Percentiles rank a stretch among this genome's conserved stretches.
Conservation (phyloP, 2,113 vertebrate genomes). For the Melanocharis versteri region DNA sequence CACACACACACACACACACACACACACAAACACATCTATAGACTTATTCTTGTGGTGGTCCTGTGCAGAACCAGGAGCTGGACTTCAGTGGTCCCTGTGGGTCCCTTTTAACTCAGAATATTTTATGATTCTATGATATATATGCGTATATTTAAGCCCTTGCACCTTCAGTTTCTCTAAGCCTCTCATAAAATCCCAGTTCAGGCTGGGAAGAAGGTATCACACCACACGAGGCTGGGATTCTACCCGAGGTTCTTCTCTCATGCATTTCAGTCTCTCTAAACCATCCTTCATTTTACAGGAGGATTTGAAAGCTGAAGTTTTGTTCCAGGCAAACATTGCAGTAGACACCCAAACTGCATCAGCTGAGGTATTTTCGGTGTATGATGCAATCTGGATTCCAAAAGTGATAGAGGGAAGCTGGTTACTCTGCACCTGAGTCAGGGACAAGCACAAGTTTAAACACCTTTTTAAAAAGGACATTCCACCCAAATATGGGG, state of each 20-base stretch:
- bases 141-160: background rate
- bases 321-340: background rate
- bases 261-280: background rate
- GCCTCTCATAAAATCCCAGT: background rate
- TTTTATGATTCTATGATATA: background rate
- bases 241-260: background rate
- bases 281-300: background rate
- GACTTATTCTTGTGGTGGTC: background rate
- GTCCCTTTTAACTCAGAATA: background rate
- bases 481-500: background rate
- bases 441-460: background rate
- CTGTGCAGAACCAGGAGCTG: background rate
- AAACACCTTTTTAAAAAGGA: background rate
- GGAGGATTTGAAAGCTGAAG: background rate
- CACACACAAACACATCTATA: fast-evolving
- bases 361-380: background rate
- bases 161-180: background rate
- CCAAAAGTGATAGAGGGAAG: background rate
- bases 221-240: background rate
- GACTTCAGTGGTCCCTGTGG: background rate
- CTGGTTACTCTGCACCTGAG: background rate
- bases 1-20: fast-evolving
- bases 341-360: background rate
- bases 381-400: background rate
- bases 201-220: background rate